Percentiles rank a stretch among this genome's conserved stretches.
These are phyloP conservation scores for Neodiprion lecontei DNA, from an alignment of 1,140 invertebrate species.

Conservation along the genomic window DNA sequence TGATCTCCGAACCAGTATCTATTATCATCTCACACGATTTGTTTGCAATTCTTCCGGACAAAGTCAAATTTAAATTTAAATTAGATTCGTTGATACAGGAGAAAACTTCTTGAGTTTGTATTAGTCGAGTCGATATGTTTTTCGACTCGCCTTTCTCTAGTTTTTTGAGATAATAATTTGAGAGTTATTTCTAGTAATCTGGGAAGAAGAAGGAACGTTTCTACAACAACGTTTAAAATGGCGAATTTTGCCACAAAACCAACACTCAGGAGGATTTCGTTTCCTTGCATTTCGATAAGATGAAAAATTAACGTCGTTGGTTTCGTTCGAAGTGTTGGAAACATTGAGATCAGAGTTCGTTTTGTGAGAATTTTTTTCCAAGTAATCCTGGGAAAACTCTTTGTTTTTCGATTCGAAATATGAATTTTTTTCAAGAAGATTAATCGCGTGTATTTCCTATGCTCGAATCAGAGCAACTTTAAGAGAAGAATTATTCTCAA, in stretches of 20 bases:
- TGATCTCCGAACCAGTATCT: conserved; percentile 15
- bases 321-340: conserved; percentile 10
- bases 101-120: conserved; percentile 13
- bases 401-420: conserved; percentile 17
- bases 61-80: conserved; percentile 15
- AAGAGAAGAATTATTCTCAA: conserved; percentile 11
- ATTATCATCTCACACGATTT: conserved; percentile 11
- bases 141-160: conserved; percentile 16
- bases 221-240: conserved; percentile 12
- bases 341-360: neutral
- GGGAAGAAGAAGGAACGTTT: conserved; percentile 13
- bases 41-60: conserved; percentile 12
- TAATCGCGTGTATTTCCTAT: neutral
- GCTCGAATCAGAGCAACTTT: conserved; percentile 16
- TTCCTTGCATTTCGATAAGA: conserved; percentile 7
- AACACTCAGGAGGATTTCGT: conserved; percentile 12
- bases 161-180: conserved; percentile 5
- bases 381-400: conserved; percentile 9
- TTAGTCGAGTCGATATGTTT: conserved; percentile 14
- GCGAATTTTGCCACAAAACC: conserved; percentile 6
- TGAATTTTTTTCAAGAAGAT: conserved; percentile 12
- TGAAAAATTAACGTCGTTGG: conserved; percentile 11
- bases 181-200: conserved; percentile 12
- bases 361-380: conserved; percentile 10
- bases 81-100: conserved; percentile 10